These are phyloP conservation scores for Eriocheir sinensis DNA, from an alignment of 1,140 invertebrate genomes.

Conservation along the genomic window DNA sequence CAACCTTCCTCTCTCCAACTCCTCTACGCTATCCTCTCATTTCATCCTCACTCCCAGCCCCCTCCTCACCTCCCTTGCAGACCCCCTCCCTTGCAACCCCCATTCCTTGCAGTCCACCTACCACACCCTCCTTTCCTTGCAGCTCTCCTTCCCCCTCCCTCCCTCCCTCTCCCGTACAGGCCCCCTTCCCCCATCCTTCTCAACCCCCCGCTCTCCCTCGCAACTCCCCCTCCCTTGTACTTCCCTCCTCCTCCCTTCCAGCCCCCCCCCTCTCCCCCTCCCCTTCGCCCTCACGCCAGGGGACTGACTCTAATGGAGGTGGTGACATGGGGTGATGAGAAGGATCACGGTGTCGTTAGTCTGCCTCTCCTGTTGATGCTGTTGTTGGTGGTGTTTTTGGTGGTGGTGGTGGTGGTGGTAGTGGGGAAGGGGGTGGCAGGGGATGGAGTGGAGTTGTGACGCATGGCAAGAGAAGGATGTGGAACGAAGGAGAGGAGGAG, in stretches of 20 bases:
- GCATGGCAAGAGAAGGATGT: too few relatives aligned
- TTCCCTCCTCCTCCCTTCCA: neutral
- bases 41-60: too few relatives aligned
- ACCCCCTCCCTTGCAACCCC: neutral
- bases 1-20: neutral
- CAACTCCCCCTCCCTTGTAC: too few relatives aligned
- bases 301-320: slow-evolving; percentile 12
- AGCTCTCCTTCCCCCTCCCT: neutral
- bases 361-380: slow-evolving; percentile 10
- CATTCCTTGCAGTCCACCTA: neutral
- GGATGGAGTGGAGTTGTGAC: too few relatives aligned
- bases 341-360: neutral
- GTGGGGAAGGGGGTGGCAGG: neutral
- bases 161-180: too few relatives aligned
- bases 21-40: neutral
- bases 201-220: neutral
- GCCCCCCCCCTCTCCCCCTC: neutral
- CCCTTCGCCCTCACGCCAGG: neutral
- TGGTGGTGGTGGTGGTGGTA: too few relatives aligned
- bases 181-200: too few relatives aligned
- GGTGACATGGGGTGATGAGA: neutral
- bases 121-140: neutral
- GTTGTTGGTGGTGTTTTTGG: neutral
- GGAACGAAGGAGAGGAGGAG: neutral
- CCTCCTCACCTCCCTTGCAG: too few relatives aligned